phyloP scores from a whole-genome alignment of 2,888 invertebrate species.

The Apamea sordens region DNA sequence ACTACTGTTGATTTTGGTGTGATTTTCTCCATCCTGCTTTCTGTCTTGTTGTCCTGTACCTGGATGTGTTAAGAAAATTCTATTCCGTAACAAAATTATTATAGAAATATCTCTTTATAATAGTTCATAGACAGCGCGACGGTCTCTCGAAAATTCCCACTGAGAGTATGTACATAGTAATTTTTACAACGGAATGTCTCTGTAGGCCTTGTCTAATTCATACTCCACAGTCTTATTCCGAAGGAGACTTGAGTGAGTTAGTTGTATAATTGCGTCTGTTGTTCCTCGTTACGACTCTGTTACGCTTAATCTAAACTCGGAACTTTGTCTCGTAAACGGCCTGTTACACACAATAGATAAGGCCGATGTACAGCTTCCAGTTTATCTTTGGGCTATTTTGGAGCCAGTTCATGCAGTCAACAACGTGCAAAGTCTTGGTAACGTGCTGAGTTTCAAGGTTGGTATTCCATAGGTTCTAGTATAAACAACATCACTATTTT shows the following conservation, averaged over 20 bases:
- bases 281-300: conserved; percentile 70
- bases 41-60: neutral
- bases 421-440: conserved; percentile 33
- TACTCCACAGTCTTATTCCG: conserved; percentile 30
- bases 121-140: no score
- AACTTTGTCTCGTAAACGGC: conserved; percentile 66
- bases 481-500: neutral
- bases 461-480: neutral
- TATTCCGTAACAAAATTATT: neutral
- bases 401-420: conserved; percentile 47
- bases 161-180: neutral
- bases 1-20: neutral
- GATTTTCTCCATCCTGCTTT: neutral
- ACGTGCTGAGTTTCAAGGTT: conserved; percentile 30
- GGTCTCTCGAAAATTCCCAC: neutral
- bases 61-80: neutral
- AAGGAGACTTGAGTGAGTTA: conserved; percentile 73
- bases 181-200: neutral
- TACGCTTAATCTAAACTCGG: conserved; percentile 73
- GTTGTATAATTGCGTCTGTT: conserved; percentile 75
- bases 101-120: neutral
- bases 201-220: conserved; percentile 24
- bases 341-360: conserved; percentile 62
- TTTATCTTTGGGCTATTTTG: conserved; percentile 60
- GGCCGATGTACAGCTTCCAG: conserved; percentile 55